Evolutionary conservation across 2,888 invertebrate genomes (phyloP), one percentile per base, ranked within the genome.

Genomic region (Erynnis tages): DNA sequence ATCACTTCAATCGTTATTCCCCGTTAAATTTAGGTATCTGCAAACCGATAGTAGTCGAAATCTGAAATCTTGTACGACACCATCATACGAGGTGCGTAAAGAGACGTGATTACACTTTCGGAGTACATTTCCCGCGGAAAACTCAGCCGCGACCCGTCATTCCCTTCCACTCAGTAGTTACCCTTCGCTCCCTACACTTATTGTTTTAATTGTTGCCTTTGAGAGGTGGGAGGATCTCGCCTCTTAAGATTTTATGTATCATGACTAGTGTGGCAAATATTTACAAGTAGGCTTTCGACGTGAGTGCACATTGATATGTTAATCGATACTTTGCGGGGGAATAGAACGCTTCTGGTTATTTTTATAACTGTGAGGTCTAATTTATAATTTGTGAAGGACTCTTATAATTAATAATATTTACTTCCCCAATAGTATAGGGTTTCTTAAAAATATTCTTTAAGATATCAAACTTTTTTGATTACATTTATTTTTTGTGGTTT

Each of bases 181-280:
- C 79, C 71, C 77, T 74, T 71, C 70, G 59, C 67, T 66, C 73
- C 74, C 74, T 60, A 66, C 75, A 74, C 81, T 82, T 73, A 75
- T 69, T 76, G 79, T 79, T 83, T 87, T 88, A 88, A 89, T 87
- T 88, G 87, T 86, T 76, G 79, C 78, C 67, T 61, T 70, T 82
- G 77, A 84, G 83, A 79, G 85, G 82, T 86, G 82, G 86, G 86
- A 79, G 86, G 83, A 78, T 77, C 85, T 74, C 63, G 71, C 70
- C 76, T 73, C 74, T 76, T 72, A 74, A 76, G 73, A 78, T 79
- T 81, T 82, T 79, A 75, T 76, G 71, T 73, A 71, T 79, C 69
- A 66, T 56, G 58, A 60, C 62, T 65, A 58, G 54, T 46, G 34
- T 45, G 40, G 37, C 50, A 50, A 50, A 35, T 34, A 45, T 46